Evolutionary conservation across 2,888 invertebrate species (phyloP).

Genomic region (Melanostoma mellinum): DNA sequence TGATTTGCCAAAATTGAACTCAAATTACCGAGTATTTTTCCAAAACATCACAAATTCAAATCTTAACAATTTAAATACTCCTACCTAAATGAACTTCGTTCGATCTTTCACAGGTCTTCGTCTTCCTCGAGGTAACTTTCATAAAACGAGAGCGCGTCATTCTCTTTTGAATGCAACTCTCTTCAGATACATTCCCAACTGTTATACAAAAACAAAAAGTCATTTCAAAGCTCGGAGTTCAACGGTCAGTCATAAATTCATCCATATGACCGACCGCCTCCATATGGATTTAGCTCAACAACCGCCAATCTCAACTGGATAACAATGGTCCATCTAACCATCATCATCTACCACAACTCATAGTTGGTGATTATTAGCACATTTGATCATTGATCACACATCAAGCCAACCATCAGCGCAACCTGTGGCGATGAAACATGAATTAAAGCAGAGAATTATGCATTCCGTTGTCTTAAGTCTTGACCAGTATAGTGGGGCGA

Average conservation of each 20-base stretch:
- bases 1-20: neutral
- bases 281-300: neutral
- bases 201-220: conserved; percentile 42
- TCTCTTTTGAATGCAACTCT: conserved; percentile 45
- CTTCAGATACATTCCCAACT: conserved; percentile 3
- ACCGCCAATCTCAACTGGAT: conserved; percentile 20
- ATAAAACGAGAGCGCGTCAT: neutral
- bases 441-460: conserved; percentile 67
- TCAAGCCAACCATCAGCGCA: conserved; percentile 8
- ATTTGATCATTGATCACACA: conserved; percentile 48
- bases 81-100: conserved; percentile 1
- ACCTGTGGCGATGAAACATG: conserved; percentile 30
- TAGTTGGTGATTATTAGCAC: conserved; percentile 18
- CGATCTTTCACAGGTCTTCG: conserved; percentile 6
- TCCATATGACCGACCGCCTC: neutral
- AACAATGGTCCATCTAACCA: conserved; percentile 37
- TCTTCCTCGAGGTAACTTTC: conserved; percentile 10
- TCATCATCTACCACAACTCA: conserved; percentile 28
- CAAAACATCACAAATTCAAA: neutral
- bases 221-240: conserved; percentile 14
- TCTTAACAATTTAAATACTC: neutral
- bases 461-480: conserved; percentile 44
- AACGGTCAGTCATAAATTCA: neutral
- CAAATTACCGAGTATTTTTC: conserved; percentile 3
- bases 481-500: conserved; percentile 65